Conservation (phyloP, 2,797 vertebrate species). For the Sternarchorhynchus goeldii region DNA sequence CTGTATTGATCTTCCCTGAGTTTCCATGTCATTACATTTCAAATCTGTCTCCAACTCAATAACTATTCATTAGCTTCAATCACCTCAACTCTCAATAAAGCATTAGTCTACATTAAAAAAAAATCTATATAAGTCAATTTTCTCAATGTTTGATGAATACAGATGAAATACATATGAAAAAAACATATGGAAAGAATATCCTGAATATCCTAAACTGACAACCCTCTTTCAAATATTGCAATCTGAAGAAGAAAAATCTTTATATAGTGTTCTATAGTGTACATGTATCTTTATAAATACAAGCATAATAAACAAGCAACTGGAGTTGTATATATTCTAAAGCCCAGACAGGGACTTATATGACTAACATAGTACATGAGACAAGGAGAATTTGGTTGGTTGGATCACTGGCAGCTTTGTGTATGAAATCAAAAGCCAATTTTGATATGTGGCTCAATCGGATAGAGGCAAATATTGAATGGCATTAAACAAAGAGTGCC, state of each 20-base stretch:
- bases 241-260: neutral
- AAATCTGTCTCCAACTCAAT: conserved; percentile 9
- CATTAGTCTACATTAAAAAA: too few relatives aligned
- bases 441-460: neutral
- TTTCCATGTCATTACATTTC: conserved; percentile 7
- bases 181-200: neutral
- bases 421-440: conserved; percentile 3
- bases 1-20: neutral
- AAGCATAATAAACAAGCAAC: neutral
- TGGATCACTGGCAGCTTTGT: conserved; percentile 49
- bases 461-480: conserved; percentile 13
- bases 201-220: neutral
- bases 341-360: too few relatives aligned
- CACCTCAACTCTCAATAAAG: too few relatives aligned
- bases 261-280: neutral
- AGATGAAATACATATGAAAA: too few relatives aligned
- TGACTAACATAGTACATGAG: neutral
- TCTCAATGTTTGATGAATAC: too few relatives aligned
- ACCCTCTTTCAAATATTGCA: neutral
- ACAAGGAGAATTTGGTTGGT: conserved; percentile 36
- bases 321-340: neutral
- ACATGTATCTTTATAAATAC: neutral
- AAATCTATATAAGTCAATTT: too few relatives aligned
- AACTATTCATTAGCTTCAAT: neutral
- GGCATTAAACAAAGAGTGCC: conserved; percentile 18